phyloP scores from a whole-genome alignment of 2,888 invertebrate genomes.

The Fabriciana adippe region DNA sequence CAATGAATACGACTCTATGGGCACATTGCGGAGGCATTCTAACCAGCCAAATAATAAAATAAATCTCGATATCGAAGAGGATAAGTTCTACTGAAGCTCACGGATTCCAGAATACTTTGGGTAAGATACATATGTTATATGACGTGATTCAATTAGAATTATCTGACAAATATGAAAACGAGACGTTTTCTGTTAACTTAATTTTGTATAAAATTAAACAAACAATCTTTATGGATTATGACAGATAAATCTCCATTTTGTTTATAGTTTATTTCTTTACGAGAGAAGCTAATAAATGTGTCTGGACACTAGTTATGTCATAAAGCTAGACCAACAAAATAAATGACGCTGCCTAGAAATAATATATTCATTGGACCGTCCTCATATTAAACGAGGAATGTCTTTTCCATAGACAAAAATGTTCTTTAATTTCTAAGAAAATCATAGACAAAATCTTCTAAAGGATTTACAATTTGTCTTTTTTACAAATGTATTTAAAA shows the following conservation, averaged over 20 bases:
- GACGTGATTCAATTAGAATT: background rate
- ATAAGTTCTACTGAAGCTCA: slow-evolving; percentile 83
- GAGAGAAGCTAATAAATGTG: too few relatives aligned
- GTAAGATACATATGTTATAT: slow-evolving; percentile 2
- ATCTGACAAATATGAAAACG: background rate
- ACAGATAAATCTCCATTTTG: too few relatives aligned
- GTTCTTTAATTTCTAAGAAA: background rate
- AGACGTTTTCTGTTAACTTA: too few relatives aligned
- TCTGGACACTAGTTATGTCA: too few relatives aligned
- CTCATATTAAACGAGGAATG: background rate
- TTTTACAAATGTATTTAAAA: background rate
- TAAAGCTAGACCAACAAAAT: too few relatives aligned
- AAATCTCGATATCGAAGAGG: slow-evolving; percentile 84
- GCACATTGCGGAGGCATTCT: slow-evolving; percentile 89
- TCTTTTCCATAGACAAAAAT: background rate
- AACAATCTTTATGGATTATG: too few relatives aligned
- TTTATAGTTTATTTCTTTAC: too few relatives aligned
- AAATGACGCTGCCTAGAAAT: too few relatives aligned
- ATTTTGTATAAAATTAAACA: too few relatives aligned
- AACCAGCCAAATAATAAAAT: slow-evolving; percentile 85
- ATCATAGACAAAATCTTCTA: background rate
- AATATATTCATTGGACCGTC: too few relatives aligned
- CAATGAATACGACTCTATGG: slow-evolving; percentile 89
- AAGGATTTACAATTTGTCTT: background rate
- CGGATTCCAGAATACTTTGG: slow-evolving; percentile 6